A percentile compares a stretch with the other conserved stretches of the same genome.
Conservation (phyloP, 1,140 invertebrate genomes). For the Lasioglossum albipes region DNA sequence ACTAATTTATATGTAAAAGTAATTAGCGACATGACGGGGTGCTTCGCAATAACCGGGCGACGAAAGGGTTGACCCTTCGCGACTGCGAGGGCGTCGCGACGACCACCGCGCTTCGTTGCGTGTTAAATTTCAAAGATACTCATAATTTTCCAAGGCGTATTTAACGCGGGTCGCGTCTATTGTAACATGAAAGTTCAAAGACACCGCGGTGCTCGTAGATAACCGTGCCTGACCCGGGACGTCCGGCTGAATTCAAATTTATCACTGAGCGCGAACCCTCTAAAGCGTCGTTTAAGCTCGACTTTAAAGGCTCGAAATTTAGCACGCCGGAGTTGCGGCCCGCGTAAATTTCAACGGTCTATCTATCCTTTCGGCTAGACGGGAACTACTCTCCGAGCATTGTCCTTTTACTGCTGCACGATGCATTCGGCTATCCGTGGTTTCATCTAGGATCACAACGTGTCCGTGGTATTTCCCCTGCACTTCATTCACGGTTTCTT, state of each 20-base stretch:
- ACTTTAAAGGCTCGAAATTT: slow-evolving; percentile 15
- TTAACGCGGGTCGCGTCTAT: neutral
- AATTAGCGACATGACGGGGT: slow-evolving; percentile 15
- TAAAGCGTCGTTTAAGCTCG: slow-evolving; percentile 15
- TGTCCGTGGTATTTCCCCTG: neutral
- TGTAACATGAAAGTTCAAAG: slow-evolving; percentile 32
- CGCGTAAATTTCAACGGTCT: slow-evolving; percentile 3
- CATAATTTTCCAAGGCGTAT: slow-evolving; percentile 3
- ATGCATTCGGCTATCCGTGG: slow-evolving; percentile 47
- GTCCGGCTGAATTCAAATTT: slow-evolving; percentile 8
- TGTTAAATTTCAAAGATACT: slow-evolving; percentile 31
- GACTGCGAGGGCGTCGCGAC: too few species aligned
- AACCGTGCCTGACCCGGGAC: neutral
- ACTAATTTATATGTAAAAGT: slow-evolving; percentile 49
- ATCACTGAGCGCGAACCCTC: neutral
- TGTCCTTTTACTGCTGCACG: slow-evolving; percentile 1
- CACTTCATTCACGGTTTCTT: neutral
- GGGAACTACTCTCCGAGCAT: neutral
- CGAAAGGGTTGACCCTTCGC: too few species aligned
- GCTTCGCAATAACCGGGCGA: too few species aligned
- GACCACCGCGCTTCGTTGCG: too few species aligned
- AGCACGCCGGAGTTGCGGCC: neutral
- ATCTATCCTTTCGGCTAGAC: neutral
- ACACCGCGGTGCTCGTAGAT: slow-evolving; percentile 9
- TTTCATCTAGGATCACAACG: slow-evolving; percentile 36